Evolutionary conservation across 1,140 invertebrate genomes (phyloP), one percentile per base, ranked within the genome.

Genomic region (Charaxes varanes): DNA sequence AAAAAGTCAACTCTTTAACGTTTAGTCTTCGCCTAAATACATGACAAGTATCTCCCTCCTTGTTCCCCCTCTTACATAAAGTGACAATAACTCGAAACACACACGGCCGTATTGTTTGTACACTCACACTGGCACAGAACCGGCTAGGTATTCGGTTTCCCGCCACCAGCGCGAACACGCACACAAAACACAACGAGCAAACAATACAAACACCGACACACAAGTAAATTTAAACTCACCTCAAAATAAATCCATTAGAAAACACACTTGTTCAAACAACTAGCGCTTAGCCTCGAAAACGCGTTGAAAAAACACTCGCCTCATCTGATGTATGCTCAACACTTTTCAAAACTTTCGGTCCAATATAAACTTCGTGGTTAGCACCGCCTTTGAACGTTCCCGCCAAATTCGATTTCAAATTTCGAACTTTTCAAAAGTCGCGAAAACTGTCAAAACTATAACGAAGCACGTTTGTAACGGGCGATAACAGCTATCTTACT

Each of bases 241-340:
- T 83, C 76, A 83, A 83, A 83, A 83, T 83, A 83, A 83, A 83
- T 83, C 79, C 79, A 83, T 83, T 83, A 83, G 79, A 83, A 83
- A 80, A 83, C 76, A 83, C 79, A 83, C 76, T 83, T 80, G 79
- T 83, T 83, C 74, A 83, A 83, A 83, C 76, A 83, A 74, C 72
- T 83, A 80, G 70, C 78, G 76, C 76, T 79, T 77, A 83, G 74
- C 79, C 79, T 80, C 78, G 78, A 79, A 82, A 77, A 82, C 76
- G 73, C 76, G 78, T 80, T 83, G 72, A 80, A 83, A 83, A 83
- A 83, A 80, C 74, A 79, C 72, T 76, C 61, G 68, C 64, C 57
- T 58, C 66, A 74, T 71, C 68, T 55, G 55, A 66, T 73, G 76
- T 78, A 58, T 77, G 46, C 61, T 70, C 61, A 73, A 76, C 77